Evolutionary conservation across 2,113 vertebrate species (phyloP), one percentile per base, ranked within the genome.

Genomic region (Callaeas wilsoni): DNA sequence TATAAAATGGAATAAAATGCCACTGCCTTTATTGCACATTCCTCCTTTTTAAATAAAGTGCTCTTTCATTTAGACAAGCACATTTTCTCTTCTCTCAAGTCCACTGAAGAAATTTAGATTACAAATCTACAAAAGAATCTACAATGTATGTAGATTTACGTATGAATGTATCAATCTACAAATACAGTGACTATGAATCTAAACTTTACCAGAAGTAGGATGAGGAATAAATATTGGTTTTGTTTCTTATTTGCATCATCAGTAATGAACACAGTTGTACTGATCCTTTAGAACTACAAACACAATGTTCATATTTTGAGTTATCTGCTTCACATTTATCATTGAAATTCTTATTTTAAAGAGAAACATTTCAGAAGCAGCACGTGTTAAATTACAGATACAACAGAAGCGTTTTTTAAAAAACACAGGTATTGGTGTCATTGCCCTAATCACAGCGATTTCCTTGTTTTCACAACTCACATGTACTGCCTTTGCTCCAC

Each of bases 401-500:
- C 17, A 77, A 26, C 8, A 49, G 17, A 90, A 69, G 10, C 2
- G 32, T 67, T 65, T 52, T 29, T 42, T 2, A 0, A 8, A 76
- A 68, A 35, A 59, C 6, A 35, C 7, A 84, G 8, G 18, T 50
- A 55, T n/a, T 57, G 70, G 16, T 13, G 13, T 27, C 78, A 83
- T 9, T 90, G 56, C 42, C 53, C 49, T 90, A 35, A 68, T 37
- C 57, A 68, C 63, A 94, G 68, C 33, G 29, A 70, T 41, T 32
- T 76, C 15, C 76, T 27, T 42, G 47, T 81, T 85, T 94, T 73
- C 92, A 94, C 67, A 97, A 98, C 98, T 80, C 97, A 99, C 99
- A 99, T 99, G 97, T 99, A 99, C 87, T 99, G 99, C 97, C 99
- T 98, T 98, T 99, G 99, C 93, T 99, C 99, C 16, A 99, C 99